Evolutionary conservation across 2,888 invertebrate species (phyloP).

Genomic region (Campoletis raptor): DNA sequence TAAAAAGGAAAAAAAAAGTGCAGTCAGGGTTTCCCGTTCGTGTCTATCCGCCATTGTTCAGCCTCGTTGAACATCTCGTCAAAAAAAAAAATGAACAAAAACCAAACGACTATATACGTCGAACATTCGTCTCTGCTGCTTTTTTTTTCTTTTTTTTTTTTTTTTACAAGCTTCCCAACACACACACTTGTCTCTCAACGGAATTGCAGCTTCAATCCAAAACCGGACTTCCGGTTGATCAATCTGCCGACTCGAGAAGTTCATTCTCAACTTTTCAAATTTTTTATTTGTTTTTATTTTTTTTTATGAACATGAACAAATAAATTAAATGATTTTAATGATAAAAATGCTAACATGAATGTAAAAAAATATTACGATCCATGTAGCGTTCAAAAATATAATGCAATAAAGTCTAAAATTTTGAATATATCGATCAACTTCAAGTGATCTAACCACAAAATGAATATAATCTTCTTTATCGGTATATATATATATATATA

Average conservation of each 20-base stretch:
- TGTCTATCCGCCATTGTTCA: conserved; percentile 46
- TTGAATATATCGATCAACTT: background rate
- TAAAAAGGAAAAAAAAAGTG: conserved; percentile 31
- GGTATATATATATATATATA: too few relatives aligned
- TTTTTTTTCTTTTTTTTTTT: conserved; percentile 22
- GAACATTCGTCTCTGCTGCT: conserved; percentile 9
- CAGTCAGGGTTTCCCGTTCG: conserved; percentile 41
- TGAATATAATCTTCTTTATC: background rate
- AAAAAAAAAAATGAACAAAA: conserved; percentile 29
- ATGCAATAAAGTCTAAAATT: background rate
- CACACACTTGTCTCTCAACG: background rate
- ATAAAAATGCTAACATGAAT: too few relatives aligned
- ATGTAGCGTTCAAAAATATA: background rate
- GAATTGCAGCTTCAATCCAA: background rate
- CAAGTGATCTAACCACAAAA: background rate
- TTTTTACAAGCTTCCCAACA: conserved; percentile 36
- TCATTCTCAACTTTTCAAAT: background rate
- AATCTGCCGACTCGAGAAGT: conserved; percentile 26
- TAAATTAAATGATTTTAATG: too few relatives aligned
- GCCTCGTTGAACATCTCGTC: conserved; percentile 57
- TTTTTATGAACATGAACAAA: background rate
- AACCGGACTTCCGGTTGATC: conserved; percentile 53
- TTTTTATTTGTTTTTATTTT: background rate
- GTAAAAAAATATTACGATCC: background rate
- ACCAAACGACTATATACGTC: conserved; percentile 37